These are phyloP conservation scores for Laothoe populi DNA, from an alignment of 2,888 invertebrate species.

Conservation along the genomic window DNA sequence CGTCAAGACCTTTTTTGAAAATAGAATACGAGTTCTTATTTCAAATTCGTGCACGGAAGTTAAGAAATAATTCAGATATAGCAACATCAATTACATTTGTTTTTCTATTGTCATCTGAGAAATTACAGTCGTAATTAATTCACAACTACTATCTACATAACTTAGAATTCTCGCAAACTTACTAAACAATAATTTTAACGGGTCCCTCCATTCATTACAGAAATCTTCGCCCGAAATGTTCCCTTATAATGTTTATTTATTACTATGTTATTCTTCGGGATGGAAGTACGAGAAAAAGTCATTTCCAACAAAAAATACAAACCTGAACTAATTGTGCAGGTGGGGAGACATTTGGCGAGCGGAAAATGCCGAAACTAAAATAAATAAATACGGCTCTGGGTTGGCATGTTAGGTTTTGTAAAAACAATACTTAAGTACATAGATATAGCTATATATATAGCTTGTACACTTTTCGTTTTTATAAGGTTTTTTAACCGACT, in stretches of 20 bases:
- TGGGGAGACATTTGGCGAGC: not conserved
- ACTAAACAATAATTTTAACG: constrained; percentile 16
- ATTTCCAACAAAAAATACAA: constrained; percentile 31
- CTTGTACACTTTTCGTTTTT: no score
- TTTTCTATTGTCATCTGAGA: constrained; percentile 8
- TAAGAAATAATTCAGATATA: not conserved
- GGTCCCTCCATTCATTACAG: constrained; percentile 25
- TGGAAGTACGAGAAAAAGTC: constrained; percentile 36
- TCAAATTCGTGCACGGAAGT: not conserved
- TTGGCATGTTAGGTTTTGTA: not conserved
- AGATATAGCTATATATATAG: no score
- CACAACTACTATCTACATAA: not conserved
- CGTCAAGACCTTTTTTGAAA: not conserved
- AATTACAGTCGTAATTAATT: constrained; percentile 17
- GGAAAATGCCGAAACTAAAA: not conserved
- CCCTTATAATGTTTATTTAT: constrained; percentile 55
- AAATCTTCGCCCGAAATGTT: constrained; percentile 40
- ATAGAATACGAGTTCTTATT: not conserved
- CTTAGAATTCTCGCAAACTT: constrained; percentile 9
- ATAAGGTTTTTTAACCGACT: no score
- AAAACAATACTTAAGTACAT: not conserved
- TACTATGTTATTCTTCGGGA: constrained; percentile 49
- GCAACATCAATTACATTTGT: constrained; percentile 6
- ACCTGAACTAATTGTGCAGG: constrained; percentile 19
- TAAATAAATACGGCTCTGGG: not conserved